A percentile compares a stretch with the other conserved stretches of the same genome.
phyloP scores from a whole-genome alignment of 1,140 invertebrate genomes.

The Rhopalosiphum padi region DNA sequence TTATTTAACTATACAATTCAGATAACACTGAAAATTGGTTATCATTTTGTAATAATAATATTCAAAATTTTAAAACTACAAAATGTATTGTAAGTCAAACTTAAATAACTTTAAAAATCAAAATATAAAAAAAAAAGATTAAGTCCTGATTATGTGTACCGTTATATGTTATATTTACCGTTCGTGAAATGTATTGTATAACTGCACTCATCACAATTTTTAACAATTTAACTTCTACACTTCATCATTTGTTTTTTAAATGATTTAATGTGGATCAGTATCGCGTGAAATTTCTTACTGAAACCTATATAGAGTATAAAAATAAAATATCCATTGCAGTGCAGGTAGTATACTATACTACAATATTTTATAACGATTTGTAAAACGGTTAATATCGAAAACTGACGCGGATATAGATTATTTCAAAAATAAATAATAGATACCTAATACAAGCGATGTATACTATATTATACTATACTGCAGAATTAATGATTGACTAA shows the following conservation, averaged over 20 bases:
- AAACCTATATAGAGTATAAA: background rate
- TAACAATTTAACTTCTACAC: background rate
- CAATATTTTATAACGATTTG: background rate
- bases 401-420: background rate
- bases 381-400: background rate
- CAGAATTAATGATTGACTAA: too few relatives aligned
- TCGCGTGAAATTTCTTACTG: background rate
- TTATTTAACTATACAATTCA: background rate
- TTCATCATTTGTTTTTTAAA: background rate
- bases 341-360: background rate
- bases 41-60: background rate
- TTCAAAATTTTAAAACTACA: background rate
- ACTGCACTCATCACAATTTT: background rate
- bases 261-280: background rate
- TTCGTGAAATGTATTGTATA: background rate
- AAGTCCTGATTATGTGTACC: too few relatives aligned
- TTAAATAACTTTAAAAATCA: too few relatives aligned
- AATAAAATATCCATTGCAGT: background rate
- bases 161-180: background rate
- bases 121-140: background rate
- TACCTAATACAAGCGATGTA: background rate
- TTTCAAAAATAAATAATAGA: background rate
- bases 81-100: background rate
- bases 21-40: too few relatives aligned
- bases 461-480: background rate